Evolutionary conservation across 2,113 vertebrate genomes (phyloP).

Genomic region (Brachyhypopomus occidentalis): DNA sequence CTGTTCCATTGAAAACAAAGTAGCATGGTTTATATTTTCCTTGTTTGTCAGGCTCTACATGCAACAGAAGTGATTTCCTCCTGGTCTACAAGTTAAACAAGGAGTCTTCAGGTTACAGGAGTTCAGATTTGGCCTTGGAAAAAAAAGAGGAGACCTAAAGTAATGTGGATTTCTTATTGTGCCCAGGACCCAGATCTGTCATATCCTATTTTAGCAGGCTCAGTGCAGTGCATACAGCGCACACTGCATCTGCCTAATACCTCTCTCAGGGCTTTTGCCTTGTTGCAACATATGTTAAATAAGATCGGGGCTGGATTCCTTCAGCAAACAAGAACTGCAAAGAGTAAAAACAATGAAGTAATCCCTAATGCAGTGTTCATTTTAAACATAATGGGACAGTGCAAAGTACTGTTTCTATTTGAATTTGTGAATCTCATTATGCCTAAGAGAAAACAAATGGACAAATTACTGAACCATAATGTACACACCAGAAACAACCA

Average conservation of each 20-base stretch:
- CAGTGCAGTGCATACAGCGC: conserved; percentile 11
- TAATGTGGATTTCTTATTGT: conserved; percentile 24
- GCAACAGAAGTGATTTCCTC: conserved; percentile 15
- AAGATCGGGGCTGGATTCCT: neutral
- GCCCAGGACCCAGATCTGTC: conserved; percentile 42
- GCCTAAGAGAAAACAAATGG: conserved; percentile 18
- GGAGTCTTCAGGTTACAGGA: conserved; percentile 5
- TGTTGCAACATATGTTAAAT: conserved; percentile 16
- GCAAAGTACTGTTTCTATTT: neutral
- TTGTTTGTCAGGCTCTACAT: neutral
- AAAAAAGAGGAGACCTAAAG: conserved; percentile 26
- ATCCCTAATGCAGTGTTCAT: conserved; percentile 26
- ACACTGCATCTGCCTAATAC: conserved; percentile 28
- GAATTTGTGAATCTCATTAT: conserved; percentile 34
- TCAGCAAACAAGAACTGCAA: conserved; percentile 21
- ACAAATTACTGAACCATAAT: conserved; percentile 22
- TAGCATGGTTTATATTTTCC: neutral
- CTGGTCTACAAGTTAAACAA: conserved; percentile 15
- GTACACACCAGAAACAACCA: neutral
- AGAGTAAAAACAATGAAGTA: neutral
- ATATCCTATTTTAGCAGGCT: conserved; percentile 35
- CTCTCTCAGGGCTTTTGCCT: conserved; percentile 4
- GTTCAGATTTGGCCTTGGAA: neutral
- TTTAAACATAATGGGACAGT: conserved; percentile 27
- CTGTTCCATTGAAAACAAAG: neutral